Base-by-base conservation (phyloP, 2,797 vertebrate species). In the Yasuhikotakia modesta region DNA sequence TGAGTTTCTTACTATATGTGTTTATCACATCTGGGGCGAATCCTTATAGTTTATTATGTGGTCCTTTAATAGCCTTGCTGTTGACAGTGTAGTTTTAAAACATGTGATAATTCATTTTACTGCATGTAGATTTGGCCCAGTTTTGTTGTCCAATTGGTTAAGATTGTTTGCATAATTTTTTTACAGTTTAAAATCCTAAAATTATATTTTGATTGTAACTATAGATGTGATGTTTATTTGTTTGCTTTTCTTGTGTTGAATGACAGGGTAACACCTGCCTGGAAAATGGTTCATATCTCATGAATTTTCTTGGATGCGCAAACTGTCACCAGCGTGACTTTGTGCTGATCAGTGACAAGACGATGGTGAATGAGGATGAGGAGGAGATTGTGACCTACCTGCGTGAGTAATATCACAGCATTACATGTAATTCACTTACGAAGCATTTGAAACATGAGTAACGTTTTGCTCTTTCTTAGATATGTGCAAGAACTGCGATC, bases 401-500 rank as follows among this genome's bases (percentile, higher is more conserved):
- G 80, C 96, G 96, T 98, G 72, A 94, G 93, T 91, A 64, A 32
- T 1, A 32, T 30, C 16, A n/a, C 32, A 17, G 17, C 3, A 45
- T 14, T 39, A 27, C 64, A 24, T 32, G 39, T 39, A 17, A 63
- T 53, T 24, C 45, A 21, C 13, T 11, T 43, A 32, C 52, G 22
- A 30, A 17, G 11, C 39, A 43, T 43, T 43, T 43, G 13, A 5
- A 32, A 71, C 3, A 30, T 17, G 12, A 50, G 11, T 55, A 55
- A 48, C 22, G 2, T 5, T 48, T 73, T 2, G 50, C 2, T 76
- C 39, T 69, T 70, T 90, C 84, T 3, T 92, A 99, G 97, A 98
- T 91, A 91, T 97, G 77, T 99, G 97, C 91, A 96, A 96, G 92
- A 98, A 94, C 81, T 99, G 97, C 86, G 95, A 98, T 85, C 97